phyloP scores from a whole-genome alignment of 2,797 vertebrate species.

The Gymnothorax javanicus region DNA sequence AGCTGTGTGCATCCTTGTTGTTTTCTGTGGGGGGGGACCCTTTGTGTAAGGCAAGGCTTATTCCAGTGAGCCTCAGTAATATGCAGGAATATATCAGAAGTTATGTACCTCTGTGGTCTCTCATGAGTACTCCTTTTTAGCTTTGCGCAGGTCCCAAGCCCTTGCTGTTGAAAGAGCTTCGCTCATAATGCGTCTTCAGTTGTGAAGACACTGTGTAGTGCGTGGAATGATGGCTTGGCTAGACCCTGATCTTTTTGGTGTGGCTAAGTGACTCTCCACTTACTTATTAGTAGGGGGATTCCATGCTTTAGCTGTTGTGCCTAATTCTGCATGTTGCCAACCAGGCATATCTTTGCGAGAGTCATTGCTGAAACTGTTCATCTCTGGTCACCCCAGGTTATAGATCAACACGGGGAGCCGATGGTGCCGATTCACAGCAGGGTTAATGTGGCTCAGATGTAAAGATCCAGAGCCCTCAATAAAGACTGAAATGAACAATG shows the following conservation, averaged over 20 bases:
- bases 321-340: slow-evolving; percentile 47
- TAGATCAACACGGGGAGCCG: neutral
- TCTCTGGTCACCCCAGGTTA: neutral
- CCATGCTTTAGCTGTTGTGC: slow-evolving; percentile 36
- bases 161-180: neutral
- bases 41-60: neutral
- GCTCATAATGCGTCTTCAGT: neutral
- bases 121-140: neutral
- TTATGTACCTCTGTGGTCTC: slow-evolving; percentile 10
- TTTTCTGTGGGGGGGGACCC: neutral
- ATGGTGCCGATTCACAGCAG: slow-evolving; percentile 20
- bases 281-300: slow-evolving; percentile 4
- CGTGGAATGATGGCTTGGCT: neutral
- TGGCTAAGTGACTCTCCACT: neutral
- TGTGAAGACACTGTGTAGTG: neutral
- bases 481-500: slow-evolving; percentile 32
- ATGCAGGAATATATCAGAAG: slow-evolving; percentile 5
- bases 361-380: neutral
- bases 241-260: neutral
- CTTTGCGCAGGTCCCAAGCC: neutral
- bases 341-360: slow-evolving; percentile 28
- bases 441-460: slow-evolving; percentile 25
- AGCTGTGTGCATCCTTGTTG: neutral
- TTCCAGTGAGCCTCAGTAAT: neutral
- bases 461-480: slow-evolving; percentile 27